Evolutionary conservation across 2,797 vertebrate genomes (phyloP), one percentile per base, ranked within the genome.

Genomic region (Hemibagrus guttatus): DNA sequence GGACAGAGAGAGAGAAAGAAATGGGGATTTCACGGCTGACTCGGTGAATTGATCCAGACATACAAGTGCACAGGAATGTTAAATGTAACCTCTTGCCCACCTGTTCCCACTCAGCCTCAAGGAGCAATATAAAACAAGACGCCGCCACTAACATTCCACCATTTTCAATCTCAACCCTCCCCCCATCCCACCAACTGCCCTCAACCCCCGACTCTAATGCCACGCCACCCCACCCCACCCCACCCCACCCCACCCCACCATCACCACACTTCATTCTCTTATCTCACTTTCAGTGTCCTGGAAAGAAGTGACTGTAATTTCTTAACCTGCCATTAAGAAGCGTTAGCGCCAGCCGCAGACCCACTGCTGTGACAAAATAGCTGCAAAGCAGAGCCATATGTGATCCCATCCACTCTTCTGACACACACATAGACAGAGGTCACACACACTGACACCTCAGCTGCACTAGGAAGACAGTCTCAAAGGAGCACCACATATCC

Each of bases 381-480:
- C 93, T 93, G 92, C 92, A 93, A 95, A 95, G 90, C 92, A 93
- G 93, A 93, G 89, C 93, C 93, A 91, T 92, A 91, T 95, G 94
- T 90, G 93, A 93, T 93, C 91, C 49, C 72, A 81, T 87, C 87
- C 74, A 61, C 78, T 87, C 87, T 92, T 93, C 93, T 87, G 19
- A 93, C 93, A 92, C 80, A 80, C 58, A 80, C 39, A 90, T 42
- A 87, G 89, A 89, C 91, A 64, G 87, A 91, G 91, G 92, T 95
- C 92, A 93, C 86, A 86, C 49, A 89, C 78, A 85, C 84, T 91
- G 92, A 93, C 93, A 92, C 81, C 83, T 85, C 85, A 61, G 88
- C 86, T 89, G 81, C 86, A 83, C 21, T 91, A 88, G 87, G 84
- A 86, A 90, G 90, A 92, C 84, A 76, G 86, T 81, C 89, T 84